Conservation (phyloP, 2,888 invertebrate species). For the Prenolepis imparis region DNA sequence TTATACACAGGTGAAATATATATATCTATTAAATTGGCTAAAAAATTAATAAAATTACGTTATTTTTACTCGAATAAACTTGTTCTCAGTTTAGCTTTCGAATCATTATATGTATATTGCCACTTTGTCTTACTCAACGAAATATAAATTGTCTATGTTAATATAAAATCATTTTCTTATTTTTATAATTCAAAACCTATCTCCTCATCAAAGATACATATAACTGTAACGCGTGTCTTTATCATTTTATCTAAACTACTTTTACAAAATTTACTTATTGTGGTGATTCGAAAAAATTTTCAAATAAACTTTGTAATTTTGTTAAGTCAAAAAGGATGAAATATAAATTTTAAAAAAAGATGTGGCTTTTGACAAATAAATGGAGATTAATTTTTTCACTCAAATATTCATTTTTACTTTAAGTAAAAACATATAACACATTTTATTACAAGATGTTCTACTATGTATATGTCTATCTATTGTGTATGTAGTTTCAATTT, state of each 20-base stretch:
- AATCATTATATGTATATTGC: background rate
- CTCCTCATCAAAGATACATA: background rate
- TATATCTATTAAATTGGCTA: background rate
- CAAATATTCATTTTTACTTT: slow-evolving; percentile 3
- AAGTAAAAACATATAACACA: background rate
- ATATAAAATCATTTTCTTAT: background rate
- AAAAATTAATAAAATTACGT: slow-evolving; percentile 1
- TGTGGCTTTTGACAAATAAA: slow-evolving; percentile 9
- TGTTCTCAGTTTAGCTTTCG: background rate
- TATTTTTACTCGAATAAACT: background rate
- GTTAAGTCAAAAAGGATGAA: background rate
- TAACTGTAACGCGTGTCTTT: background rate
- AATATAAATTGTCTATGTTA: background rate
- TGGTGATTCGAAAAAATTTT: background rate
- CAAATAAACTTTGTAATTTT: background rate
- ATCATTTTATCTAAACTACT: background rate
- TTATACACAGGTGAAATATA: background rate
- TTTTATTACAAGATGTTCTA: background rate
- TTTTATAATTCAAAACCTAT: background rate
- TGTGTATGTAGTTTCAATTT: background rate
- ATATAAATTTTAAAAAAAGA: background rate
- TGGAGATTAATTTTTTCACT: slow-evolving; percentile 3
- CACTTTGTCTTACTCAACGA: background rate
- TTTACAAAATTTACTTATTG: background rate
- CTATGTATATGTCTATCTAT: background rate